Conservation (phyloP, 2,113 vertebrate genomes). For the Leptodactylus fuscus region DNA sequence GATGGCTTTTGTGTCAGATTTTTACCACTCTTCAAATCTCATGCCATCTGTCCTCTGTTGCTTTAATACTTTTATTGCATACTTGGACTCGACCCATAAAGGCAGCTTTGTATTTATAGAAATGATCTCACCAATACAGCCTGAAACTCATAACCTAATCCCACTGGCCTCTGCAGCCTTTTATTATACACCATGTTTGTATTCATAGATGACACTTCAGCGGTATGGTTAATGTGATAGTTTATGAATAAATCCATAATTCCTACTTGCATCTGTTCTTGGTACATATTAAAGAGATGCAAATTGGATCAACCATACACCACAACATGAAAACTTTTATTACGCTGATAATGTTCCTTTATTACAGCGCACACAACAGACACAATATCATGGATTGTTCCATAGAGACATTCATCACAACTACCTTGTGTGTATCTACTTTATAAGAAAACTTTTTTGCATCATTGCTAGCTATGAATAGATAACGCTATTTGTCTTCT, state of each 20-base stretch:
- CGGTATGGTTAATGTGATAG: neutral
- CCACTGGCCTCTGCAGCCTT: slow-evolving; percentile 32
- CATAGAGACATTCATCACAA: neutral
- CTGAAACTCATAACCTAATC: slow-evolving; percentile 62
- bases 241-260: slow-evolving; percentile 19
- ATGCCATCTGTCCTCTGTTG: slow-evolving; percentile 67
- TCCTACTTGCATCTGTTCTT: neutral
- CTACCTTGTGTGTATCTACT: neutral
- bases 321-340: slow-evolving; percentile 1
- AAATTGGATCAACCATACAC: neutral
- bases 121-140: slow-evolving; percentile 60
- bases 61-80: slow-evolving; percentile 64
- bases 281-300: neutral
- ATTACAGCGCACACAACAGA: neutral
- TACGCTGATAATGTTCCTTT: neutral
- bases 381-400: neutral
- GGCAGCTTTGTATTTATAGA: slow-evolving; percentile 61
- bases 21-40: slow-evolving; percentile 64
- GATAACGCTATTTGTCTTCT: no score
- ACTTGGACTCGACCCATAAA: slow-evolving; percentile 61
- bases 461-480: no score
- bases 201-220: slow-evolving; percentile 2
- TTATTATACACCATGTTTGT: neutral
- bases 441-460: no score
- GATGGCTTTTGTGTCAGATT: slow-evolving; percentile 35